phyloP scores from a whole-genome alignment of 1,140 invertebrate genomes.

The Drosophila kurseongensis region DNA sequence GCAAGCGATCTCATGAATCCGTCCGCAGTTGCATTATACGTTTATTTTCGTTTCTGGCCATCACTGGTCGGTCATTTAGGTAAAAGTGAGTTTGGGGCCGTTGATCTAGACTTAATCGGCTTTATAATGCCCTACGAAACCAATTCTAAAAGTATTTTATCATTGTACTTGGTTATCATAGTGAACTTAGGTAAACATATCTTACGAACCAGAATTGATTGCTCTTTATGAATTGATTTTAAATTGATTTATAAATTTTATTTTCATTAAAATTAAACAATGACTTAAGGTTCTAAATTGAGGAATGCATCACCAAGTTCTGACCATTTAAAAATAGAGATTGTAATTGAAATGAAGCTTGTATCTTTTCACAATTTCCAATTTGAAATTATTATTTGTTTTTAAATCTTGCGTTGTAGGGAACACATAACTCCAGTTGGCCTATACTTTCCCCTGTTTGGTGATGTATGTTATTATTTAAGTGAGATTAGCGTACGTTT shows the following conservation, averaged over 20 bases:
- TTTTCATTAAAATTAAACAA: no score
- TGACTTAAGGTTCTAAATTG: no score
- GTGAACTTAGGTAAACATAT: no score
- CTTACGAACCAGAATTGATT: no score
- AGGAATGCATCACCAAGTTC: no score
- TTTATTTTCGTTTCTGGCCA: constrained; percentile 4
- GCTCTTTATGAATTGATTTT: no score
- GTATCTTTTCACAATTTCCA: no score
- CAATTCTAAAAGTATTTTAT: no score
- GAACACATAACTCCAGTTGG: not conserved
- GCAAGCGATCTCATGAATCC: constrained; percentile 29
- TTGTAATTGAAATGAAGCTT: no score
- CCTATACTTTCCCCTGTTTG: constrained; percentile 41
- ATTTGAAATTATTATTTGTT: not conserved
- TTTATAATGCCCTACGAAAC: not conserved
- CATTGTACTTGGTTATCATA: no score
- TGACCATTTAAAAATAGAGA: no score
- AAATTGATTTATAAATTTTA: no score
- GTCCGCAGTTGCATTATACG: constrained; percentile 32
- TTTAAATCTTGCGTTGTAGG: not conserved
- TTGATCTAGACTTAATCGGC: not conserved
- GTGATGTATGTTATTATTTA: constrained; percentile 42
- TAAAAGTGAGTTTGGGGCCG: constrained; percentile 25
- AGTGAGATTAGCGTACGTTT: constrained; percentile 35
- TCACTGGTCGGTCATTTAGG: constrained; percentile 11